Evolutionary conservation across 2,888 invertebrate species (phyloP).

Genomic region (Lordiphosa fenestrarum): DNA sequence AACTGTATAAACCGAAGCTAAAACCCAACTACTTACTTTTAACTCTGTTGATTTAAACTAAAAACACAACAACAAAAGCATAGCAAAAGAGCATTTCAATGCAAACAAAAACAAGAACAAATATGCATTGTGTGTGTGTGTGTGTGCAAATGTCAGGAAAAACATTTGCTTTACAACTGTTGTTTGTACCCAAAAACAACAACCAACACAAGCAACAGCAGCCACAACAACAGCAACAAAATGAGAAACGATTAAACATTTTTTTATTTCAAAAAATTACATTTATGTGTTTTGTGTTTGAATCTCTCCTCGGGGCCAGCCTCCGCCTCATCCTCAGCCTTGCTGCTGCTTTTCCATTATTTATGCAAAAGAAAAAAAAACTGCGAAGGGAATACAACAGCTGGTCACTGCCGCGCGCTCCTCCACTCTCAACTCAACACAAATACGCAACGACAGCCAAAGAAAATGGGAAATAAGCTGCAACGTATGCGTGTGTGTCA

Average conservation of each 20-base stretch:
- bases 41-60: constrained; percentile 45
- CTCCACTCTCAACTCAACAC: constrained; percentile 11
- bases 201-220: too few species aligned
- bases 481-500: constrained; percentile 73
- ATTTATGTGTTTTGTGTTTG: constrained; percentile 16
- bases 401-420: constrained; percentile 15
- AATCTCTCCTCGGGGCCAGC: constrained; percentile 18
- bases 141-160: constrained; percentile 15
- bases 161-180: constrained; percentile 19
- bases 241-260: constrained; percentile 57
- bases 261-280: constrained; percentile 49
- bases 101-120: constrained; percentile 10
- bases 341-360: constrained; percentile 57
- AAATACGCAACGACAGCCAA: constrained; percentile 54
- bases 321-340: too few species aligned
- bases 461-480: constrained; percentile 74
- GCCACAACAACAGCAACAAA: constrained; percentile 22
- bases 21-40: constrained; percentile 42
- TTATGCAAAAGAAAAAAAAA: constrained; percentile 67
- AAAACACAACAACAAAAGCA: constrained; percentile 26
- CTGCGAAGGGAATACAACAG: constrained; percentile 45
- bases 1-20: constrained; percentile 43
- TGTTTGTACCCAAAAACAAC: constrained; percentile 25
- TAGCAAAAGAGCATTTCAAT: constrained; percentile 20
- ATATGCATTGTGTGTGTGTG: constrained; percentile 6